A percentile compares a stretch with the other conserved stretches of the same genome.
Evolutionary conservation across 2,797 vertebrate genomes (phyloP).

Genomic region (Corythornis leucogaster): DNA sequence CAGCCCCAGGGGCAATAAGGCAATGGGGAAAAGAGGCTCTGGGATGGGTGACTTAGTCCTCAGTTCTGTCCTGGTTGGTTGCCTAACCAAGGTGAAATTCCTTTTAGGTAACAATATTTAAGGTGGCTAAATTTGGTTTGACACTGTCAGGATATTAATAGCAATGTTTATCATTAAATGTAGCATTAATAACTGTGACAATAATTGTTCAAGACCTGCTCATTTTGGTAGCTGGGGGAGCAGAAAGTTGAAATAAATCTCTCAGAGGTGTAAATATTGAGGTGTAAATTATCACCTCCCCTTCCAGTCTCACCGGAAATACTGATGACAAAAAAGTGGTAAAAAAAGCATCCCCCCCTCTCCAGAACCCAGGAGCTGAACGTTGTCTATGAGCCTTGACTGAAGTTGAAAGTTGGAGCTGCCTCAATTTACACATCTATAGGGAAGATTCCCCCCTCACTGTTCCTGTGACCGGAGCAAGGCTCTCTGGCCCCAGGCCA

Average conservation of each 20-base stretch:
- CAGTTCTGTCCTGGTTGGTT: background rate
- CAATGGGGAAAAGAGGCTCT: background rate
- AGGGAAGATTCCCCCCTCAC: fast-evolving
- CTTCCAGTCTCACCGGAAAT: background rate
- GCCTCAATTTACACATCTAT: background rate
- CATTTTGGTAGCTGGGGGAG: background rate
- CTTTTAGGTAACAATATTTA: background rate
- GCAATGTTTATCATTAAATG: background rate
- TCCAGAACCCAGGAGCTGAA: background rate
- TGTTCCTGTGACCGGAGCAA: fast-evolving
- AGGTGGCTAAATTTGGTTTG: background rate
- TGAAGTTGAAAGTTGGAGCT: background rate
- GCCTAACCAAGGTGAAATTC: background rate
- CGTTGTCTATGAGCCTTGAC: background rate
- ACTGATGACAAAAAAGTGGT: background rate
- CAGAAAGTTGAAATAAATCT: background rate
- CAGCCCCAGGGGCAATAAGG: fast-evolving
- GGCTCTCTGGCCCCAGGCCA: fast-evolving
- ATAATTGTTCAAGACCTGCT: background rate
- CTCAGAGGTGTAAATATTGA: background rate
- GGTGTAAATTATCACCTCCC: background rate
- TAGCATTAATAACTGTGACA: background rate
- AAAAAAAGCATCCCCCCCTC: background rate
- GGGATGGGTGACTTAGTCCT: background rate
- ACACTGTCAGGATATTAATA: background rate